Evolutionary conservation across 2,888 invertebrate species (phyloP), one percentile per base, ranked within the genome.

Genomic region (Melangyna quadrimaculata): DNA sequence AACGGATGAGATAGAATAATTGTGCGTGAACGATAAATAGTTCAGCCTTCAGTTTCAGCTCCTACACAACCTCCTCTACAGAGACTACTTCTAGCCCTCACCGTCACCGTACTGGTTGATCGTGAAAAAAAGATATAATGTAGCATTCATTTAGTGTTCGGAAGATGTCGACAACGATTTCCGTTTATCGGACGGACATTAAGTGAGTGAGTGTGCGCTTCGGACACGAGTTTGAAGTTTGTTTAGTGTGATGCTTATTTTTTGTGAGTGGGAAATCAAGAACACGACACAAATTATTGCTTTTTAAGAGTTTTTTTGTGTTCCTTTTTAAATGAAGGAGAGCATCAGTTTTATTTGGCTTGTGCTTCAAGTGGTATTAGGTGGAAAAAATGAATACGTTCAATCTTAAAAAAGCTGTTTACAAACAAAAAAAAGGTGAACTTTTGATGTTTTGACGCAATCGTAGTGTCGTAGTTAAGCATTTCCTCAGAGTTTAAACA

Each of bases 21-120:
- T 84, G 83, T 71, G 79, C 74, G 79, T 74, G 63, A 67, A 74
- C 70, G 83, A 79, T 84, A 69, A 69, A 72, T 51, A 83, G 69
- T 51, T 71, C 32, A 37, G 65, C 10, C 65, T 65, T 45, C 35
- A 63, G 35, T 57, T 57, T 57, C 22, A 59, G 57, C 59, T 69
- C 32, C 43, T 55, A 19, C 71, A 37, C 71, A 37, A 69, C 10
- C n/a, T 9, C 48, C 22, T 35, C 40, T 43, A 17, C 9, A 37
- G 35, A 8, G 1, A 2, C 43, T 43, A 17, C n/a, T n/a, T n/a
- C n/a, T n/a, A 40, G 8, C 19, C 24, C 43, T 45, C 43, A 43
- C 19, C 12, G n/a, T n/a, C n/a, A n/a, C n/a, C n/a, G n/a, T n/a
- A n/a, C n/a, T n/a, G 27, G 43, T 12, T 37, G 63, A 74, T 75